Evolutionary conservation across 1,140 invertebrate species (phyloP).

Genomic region (Drosophila azteca): DNA sequence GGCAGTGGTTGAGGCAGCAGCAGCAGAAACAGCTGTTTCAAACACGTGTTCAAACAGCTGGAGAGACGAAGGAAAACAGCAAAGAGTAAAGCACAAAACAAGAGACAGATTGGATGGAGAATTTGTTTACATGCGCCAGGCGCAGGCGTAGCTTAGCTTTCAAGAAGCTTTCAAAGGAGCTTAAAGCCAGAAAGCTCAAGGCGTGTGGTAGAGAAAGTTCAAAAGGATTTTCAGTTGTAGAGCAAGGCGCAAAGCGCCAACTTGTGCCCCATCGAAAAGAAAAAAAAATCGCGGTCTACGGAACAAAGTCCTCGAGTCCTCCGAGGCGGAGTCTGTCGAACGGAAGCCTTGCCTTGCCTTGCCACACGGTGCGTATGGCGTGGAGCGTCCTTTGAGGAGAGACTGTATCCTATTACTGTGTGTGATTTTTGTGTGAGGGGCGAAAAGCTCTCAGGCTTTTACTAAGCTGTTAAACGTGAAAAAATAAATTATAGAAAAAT

Average conservation of each 20-base stretch:
- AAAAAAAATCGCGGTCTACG: background rate
- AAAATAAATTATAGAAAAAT: conserved; percentile 1
- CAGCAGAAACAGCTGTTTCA: background rate
- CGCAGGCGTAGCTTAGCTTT: conserved; percentile 67
- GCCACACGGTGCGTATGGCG: conserved; percentile 54
- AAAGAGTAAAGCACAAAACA: conserved; percentile 39
- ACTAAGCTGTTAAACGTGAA: conserved; percentile 31
- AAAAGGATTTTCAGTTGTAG: conserved; percentile 56
- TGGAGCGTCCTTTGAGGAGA: too few species aligned
- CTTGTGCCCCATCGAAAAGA: conserved; percentile 38
- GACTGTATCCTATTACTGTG: conserved; percentile 19
- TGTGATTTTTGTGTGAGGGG: conserved; percentile 12
- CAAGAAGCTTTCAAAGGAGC: conserved; percentile 46
- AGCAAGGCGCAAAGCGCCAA: conserved; percentile 63
- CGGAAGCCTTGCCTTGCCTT: conserved; percentile 34
- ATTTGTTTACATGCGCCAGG: conserved; percentile 53
- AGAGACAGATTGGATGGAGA: background rate
- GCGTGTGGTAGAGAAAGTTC: conserved; percentile 35
- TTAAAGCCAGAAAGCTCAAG: conserved; percentile 52
- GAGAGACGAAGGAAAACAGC: conserved; percentile 32
- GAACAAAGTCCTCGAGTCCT: conserved; percentile 5
- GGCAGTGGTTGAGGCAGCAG: conserved; percentile 2
- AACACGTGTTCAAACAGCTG: conserved; percentile 61
- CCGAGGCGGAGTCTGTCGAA: conserved; percentile 27
- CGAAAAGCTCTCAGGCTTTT: conserved; percentile 38